Evolutionary conservation across 2,113 vertebrate species (phyloP).

Genomic region (Ptilorrhoa leucosticta): DNA sequence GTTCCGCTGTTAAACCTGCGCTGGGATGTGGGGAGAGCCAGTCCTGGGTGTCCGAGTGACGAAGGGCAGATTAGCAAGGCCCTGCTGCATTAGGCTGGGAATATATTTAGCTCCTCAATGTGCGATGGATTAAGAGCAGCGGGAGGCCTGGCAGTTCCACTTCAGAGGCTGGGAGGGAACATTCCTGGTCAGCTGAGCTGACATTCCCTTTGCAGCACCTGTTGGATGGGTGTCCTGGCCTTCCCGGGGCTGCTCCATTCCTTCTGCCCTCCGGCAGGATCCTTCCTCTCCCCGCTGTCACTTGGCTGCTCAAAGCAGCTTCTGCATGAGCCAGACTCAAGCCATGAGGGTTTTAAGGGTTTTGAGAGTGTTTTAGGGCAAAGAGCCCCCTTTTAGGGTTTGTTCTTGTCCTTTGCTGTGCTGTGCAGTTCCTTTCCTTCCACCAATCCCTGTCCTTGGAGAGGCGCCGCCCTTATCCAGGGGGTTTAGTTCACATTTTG

Average conservation of each 20-base stretch:
- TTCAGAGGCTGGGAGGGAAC: not conserved
- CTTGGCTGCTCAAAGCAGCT: not conserved
- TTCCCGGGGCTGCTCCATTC: not conserved
- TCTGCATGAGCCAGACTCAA: accelerated
- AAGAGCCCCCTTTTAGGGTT: not conserved
- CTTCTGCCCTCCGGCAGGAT: not conserved
- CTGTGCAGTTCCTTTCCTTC: not conserved
- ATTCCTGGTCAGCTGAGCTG: not conserved
- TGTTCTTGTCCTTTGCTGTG: not conserved
- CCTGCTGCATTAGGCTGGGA: not conserved
- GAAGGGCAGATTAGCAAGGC: slow-evolving; percentile 28
- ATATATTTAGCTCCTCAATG: slow-evolving; percentile 34
- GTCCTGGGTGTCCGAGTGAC: not conserved
- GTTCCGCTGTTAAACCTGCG: not conserved
- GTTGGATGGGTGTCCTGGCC: not conserved
- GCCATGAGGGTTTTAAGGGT: accelerated
- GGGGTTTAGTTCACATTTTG: not conserved
- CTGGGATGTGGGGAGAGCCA: not conserved
- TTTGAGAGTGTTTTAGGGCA: not conserved
- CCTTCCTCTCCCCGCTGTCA: not conserved
- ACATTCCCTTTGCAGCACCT: not conserved
- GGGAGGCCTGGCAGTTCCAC: slow-evolving; percentile 20
- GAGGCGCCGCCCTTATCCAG: not conserved
- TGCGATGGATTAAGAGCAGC: slow-evolving; percentile 26
- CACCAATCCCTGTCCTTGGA: not conserved